These are phyloP conservation scores for Philotrypesis tridentata DNA, from an alignment of 1,140 invertebrate species.

Conservation along the genomic window DNA sequence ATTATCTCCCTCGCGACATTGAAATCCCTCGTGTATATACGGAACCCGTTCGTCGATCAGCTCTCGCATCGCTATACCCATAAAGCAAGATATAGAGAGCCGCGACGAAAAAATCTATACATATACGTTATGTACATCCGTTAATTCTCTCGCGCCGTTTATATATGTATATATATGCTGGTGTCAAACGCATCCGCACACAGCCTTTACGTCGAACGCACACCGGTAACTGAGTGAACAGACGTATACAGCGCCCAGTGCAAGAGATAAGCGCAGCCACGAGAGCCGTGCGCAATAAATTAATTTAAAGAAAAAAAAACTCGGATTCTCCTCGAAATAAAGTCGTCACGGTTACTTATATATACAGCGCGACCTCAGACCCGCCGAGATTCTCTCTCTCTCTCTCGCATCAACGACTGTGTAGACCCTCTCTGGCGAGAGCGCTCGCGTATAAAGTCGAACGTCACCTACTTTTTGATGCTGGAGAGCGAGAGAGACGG, in stretches of 20 bases:
- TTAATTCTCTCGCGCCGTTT: too few relatives aligned
- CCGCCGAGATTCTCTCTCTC: too few relatives aligned
- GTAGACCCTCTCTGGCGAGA: background rate
- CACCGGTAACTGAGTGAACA: too few relatives aligned
- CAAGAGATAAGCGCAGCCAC: too few relatives aligned
- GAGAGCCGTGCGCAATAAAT: too few relatives aligned
- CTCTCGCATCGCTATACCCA: background rate
- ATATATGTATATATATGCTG: too few relatives aligned
- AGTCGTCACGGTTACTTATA: background rate
- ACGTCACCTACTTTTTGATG: conserved; percentile 27
- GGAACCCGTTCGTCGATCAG: background rate
- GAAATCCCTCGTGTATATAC: background rate
- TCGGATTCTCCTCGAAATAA: conserved; percentile 3
- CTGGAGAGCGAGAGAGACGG: background rate
- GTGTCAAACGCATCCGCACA: too few relatives aligned
- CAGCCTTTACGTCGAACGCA: too few relatives aligned
- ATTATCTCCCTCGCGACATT: background rate
- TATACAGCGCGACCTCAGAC: background rate
- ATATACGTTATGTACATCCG: too few relatives aligned
- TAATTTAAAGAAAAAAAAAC: too few relatives aligned
- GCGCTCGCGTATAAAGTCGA: conserved; percentile 23
- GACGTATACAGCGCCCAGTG: too few relatives aligned
- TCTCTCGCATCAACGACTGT: background rate
- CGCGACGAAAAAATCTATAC: too few relatives aligned
- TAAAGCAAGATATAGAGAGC: background rate